phyloP scores from a whole-genome alignment of 2,113 vertebrate species.

The Bubalus kerabau region DNA sequence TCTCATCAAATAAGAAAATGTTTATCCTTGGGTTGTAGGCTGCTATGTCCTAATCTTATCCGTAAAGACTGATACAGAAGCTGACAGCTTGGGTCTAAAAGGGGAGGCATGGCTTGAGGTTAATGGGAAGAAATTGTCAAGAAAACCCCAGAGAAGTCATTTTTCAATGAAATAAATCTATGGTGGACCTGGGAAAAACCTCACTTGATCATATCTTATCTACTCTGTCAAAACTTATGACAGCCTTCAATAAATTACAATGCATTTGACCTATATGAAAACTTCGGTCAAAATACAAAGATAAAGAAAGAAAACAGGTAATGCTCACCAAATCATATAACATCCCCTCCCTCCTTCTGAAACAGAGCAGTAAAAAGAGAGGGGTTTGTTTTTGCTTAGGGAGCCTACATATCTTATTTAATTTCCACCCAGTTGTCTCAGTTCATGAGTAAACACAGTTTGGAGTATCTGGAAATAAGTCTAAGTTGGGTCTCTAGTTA shows the following conservation, averaged over 20 bases:
- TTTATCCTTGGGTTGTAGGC: background rate
- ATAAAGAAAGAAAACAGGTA: background rate
- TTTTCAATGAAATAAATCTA: background rate
- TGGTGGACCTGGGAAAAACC: background rate
- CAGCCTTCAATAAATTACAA: background rate
- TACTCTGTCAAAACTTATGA: background rate
- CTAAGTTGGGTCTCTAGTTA: background rate
- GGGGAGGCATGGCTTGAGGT: background rate
- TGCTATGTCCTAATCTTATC: background rate
- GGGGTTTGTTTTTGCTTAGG: background rate
- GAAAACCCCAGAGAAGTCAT: background rate
- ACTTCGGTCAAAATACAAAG: background rate
- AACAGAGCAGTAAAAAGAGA: background rate
- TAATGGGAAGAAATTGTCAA: background rate
- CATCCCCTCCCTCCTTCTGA: background rate
- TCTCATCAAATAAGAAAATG: background rate
- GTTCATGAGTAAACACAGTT: background rate
- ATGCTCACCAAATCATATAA: background rate
- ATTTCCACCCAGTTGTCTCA: background rate
- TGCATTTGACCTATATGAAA: background rate
- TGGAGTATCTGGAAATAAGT: background rate
- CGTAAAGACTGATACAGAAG: background rate
- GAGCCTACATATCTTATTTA: background rate
- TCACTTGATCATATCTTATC: background rate
- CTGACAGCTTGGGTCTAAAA: background rate